Conservation (phyloP, 2,113 vertebrate genomes). For the Rutilus rutilus region DNA sequence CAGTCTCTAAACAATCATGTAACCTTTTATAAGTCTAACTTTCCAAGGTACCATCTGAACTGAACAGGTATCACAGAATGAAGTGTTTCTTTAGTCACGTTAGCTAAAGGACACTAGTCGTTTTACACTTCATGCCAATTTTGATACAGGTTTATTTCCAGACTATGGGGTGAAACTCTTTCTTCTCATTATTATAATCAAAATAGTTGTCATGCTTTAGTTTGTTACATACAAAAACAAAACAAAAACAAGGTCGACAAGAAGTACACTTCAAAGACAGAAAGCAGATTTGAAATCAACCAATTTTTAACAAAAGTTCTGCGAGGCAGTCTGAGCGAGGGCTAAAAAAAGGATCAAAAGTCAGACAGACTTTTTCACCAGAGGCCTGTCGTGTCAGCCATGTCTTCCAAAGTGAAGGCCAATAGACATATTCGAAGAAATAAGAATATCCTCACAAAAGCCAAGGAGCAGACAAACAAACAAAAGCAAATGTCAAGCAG, state of each 20-base stretch:
- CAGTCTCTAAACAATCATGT: background rate
- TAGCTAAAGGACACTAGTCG: background rate
- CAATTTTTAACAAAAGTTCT: background rate
- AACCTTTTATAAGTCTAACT: background rate
- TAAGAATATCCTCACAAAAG: conserved; percentile 10
- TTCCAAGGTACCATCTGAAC: background rate
- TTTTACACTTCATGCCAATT: background rate
- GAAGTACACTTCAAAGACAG: background rate
- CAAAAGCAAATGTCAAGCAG: conserved; percentile 44
- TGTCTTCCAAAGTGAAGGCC: conserved; percentile 16
- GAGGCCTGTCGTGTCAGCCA: conserved; percentile 19
- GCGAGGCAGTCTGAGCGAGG: background rate
- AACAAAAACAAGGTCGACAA: background rate
- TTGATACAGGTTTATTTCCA: background rate
- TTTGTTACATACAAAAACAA: background rate
- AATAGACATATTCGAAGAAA: conserved; percentile 33
- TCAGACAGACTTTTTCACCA: background rate
- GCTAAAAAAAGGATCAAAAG: conserved; percentile 13
- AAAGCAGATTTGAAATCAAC: background rate
- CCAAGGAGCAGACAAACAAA: conserved; percentile 24
- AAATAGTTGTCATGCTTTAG: background rate
- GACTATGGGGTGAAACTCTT: background rate
- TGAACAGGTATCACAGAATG: background rate
- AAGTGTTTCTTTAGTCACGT: background rate
- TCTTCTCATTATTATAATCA: background rate